phyloP scores from a whole-genome alignment of 2,888 invertebrate species.

The Drosophila neonasuta region DNA sequence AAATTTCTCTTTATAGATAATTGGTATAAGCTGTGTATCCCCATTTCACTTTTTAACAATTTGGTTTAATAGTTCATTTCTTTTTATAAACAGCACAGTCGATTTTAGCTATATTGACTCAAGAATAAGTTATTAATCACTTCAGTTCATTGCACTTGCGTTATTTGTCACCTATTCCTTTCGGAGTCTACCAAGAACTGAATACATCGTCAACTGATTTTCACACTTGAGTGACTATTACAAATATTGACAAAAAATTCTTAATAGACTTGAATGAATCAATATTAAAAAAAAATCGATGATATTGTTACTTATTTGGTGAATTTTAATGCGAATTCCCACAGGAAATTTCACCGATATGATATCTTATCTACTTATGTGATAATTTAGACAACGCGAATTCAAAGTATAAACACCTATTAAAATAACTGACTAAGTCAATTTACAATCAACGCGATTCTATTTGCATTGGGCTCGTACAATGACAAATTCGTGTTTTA shows the following conservation, averaged over 20 bases:
- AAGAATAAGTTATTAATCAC: neutral
- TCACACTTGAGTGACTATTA: neutral
- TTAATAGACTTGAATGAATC: slow-evolving; percentile 4
- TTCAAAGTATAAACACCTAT: slow-evolving; percentile 7
- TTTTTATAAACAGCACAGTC: too few species aligned
- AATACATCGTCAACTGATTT: neutral
- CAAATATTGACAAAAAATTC: neutral
- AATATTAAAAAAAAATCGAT: slow-evolving; percentile 4
- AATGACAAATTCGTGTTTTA: slow-evolving; percentile 19
- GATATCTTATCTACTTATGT: slow-evolving; percentile 10
- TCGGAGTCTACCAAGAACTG: neutral
- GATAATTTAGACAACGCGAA: slow-evolving; percentile 4
- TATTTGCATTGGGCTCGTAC: neutral
- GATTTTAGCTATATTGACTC: too few species aligned
- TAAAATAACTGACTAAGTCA: slow-evolving; percentile 15
- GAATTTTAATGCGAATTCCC: slow-evolving; percentile 19
- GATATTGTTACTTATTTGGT: slow-evolving; percentile 5
- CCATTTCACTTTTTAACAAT: too few species aligned
- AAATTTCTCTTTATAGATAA: too few species aligned
- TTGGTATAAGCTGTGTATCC: too few species aligned
- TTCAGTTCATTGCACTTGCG: neutral
- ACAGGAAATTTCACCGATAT: slow-evolving; percentile 5
- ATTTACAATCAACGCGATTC: slow-evolving; percentile 6
- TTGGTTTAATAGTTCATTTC: too few species aligned
- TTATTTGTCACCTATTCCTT: neutral